Base-by-base conservation (phyloP, 2,797 vertebrate species). In the Bovichtus variegatus region DNA sequence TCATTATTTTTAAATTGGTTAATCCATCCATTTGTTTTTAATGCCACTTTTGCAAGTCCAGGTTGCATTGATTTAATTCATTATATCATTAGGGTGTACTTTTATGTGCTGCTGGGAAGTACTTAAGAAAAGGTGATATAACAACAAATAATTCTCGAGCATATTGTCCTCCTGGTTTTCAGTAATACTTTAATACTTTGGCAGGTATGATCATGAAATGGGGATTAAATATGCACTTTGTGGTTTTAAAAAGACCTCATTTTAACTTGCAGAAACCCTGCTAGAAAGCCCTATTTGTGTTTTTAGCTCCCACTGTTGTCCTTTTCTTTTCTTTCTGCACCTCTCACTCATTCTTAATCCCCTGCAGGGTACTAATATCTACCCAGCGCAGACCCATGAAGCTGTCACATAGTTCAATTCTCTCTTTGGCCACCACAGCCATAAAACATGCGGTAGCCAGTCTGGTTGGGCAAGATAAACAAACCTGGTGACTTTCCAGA, bases 401-500 rank as follows among this genome's bases (percentile, higher is more conserved):
- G 70, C 83, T 81, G 73, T 87, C 76, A 74, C 81, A 76, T 62
- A 74, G 59, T 71, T 74, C 6, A 36, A 18, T 51, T 54, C 75
- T 55, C 10, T 64, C 36, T 55, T 29, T 7, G 36, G 46, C 40
- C 40, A 43, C 60, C 53, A 46, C 64, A 19, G 71, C 53, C 82
- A 29, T 83, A 70, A 83, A 87, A 62, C 71, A 55, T 71, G 77
- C 18, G 36, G 82, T 81, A 62, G 76, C 58, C 51, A 15, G 73
- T 85, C 89, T 92, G 91, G 73, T 82, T 40, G 60, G 80, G 65
- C 75, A 69, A 88, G 84, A 92, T 89, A 91, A 91, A 89, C 84
- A 90, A 81, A 87, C 82, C 83, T 60, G 61, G 67, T 76, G 72
- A 71, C 71, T 84, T 73, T 82, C 77, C 70, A 78, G 71, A 59